phyloP scores from a whole-genome alignment of 2,113 vertebrate species.

The Phyllostomus hastatus region DNA sequence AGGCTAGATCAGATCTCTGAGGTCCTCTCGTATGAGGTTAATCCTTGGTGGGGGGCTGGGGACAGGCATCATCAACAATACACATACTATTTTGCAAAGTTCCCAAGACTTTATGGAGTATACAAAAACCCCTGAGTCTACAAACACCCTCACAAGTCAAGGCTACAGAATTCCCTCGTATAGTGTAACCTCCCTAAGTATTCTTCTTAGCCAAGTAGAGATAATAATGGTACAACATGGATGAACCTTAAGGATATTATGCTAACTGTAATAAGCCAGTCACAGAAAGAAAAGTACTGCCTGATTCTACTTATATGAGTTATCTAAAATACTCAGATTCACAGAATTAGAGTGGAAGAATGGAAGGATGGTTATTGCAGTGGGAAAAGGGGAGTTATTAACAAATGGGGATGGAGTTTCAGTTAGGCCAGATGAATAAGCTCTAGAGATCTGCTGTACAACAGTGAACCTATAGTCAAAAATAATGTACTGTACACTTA shows the following conservation, averaged over 20 bases:
- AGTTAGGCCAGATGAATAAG: neutral
- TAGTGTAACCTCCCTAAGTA: neutral
- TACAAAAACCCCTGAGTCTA: neutral
- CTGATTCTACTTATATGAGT: neutral
- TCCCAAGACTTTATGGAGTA: neutral
- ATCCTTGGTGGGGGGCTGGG: neutral
- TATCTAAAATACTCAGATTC: neutral
- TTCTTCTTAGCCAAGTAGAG: neutral
- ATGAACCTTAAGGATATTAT: neutral
- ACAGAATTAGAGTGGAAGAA: neutral
- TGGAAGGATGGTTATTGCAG: neutral
- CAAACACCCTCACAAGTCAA: neutral
- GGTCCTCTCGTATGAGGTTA: neutral
- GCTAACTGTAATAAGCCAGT: neutral
- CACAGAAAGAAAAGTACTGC: neutral
- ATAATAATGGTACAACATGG: neutral
- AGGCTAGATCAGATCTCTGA: neutral
- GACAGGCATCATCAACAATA: neutral
- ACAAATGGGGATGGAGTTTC: neutral
- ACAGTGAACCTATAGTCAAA: neutral
- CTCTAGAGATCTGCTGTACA: neutral
- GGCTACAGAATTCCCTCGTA: neutral
- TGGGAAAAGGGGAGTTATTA: neutral
- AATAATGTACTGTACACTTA: neutral
- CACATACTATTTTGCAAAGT: neutral